A percentile compares a stretch with the other conserved stretches of the same genome.
phyloP scores from a whole-genome alignment of 2,113 vertebrate species.

The Syngnathus typhle region DNA sequence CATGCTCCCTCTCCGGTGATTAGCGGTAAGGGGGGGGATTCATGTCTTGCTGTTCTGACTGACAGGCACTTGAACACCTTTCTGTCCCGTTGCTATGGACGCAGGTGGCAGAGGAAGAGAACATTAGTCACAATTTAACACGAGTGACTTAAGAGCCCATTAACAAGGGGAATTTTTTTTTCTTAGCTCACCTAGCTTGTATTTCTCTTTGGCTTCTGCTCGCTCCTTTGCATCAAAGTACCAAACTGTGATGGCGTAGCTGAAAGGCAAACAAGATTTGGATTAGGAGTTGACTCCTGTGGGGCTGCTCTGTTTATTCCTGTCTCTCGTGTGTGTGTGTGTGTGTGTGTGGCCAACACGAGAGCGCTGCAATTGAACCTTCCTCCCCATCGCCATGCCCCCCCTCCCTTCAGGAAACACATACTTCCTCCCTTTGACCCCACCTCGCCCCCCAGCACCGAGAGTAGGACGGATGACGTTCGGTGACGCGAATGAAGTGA shows the following conservation, averaged over 20 bases:
- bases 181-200: conserved; percentile 72
- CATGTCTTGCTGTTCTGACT: conserved; percentile 73
- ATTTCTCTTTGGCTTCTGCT: conserved; percentile 84
- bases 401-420: conserved; percentile 65
- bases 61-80: conserved; percentile 76
- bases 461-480: conserved; percentile 4
- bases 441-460: conserved; percentile 59
- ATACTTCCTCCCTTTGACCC: conserved; percentile 64
- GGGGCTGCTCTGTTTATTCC: conserved; percentile 69
- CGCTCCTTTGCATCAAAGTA: conserved; percentile 92
- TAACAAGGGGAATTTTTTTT: neutral
- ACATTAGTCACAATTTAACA: neutral
- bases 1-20: conserved; percentile 35
- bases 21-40: conserved; percentile 36
- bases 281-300: conserved; percentile 30
- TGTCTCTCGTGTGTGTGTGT: conserved; percentile 50
- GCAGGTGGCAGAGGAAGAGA: conserved; percentile 10
- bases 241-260: conserved; percentile 92
- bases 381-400: conserved; percentile 32
- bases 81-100: conserved; percentile 75
- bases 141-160: neutral
- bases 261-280: conserved; percentile 45
- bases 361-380: conserved; percentile 62
- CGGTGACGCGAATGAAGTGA: neutral
- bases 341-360: conserved; percentile 47